phyloP scores from a whole-genome alignment of 2,113 vertebrate genomes.

The Sturnira hondurensis region DNA sequence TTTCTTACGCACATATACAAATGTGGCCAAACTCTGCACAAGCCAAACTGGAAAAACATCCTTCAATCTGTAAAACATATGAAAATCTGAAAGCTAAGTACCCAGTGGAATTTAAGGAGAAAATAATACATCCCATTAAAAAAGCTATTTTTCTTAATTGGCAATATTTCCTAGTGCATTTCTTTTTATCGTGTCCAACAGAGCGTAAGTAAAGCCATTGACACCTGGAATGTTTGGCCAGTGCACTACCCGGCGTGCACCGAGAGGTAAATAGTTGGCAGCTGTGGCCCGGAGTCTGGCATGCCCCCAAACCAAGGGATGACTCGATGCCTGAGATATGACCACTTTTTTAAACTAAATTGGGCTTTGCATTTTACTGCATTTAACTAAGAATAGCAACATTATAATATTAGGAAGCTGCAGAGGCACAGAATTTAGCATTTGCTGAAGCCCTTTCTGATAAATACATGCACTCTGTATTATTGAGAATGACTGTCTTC shows the following conservation, averaged over 20 bases:
- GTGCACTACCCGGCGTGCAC: background rate
- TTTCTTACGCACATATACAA: conserved; percentile 61
- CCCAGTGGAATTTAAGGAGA: conserved; percentile 56
- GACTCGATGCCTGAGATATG: conserved; percentile 1
- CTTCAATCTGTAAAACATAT: conserved; percentile 58
- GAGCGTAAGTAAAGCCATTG: conserved; percentile 57
- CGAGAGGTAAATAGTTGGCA: conserved; percentile 24
- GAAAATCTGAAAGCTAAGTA: conserved; percentile 55
- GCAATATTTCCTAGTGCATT: conserved; percentile 54
- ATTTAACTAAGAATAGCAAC: background rate
- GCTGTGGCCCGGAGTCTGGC: background rate
- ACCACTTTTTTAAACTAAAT: background rate
- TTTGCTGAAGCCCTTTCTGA: background rate
- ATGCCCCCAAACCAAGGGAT: conserved; percentile 25
- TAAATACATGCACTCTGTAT: background rate
- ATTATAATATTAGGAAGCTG: background rate
- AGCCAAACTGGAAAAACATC: conserved; percentile 48
- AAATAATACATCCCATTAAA: conserved; percentile 50
- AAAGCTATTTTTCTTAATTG: conserved; percentile 64
- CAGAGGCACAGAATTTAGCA: background rate
- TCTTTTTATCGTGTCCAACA: conserved; percentile 66
- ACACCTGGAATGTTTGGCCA: conserved; percentile 63
- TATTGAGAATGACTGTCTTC: background rate
- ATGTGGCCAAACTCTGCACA: conserved; percentile 38
- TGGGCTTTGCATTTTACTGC: background rate